Evolutionary conservation across 2,888 invertebrate genomes (phyloP).

Genomic region (Apotomis betuletana): DNA sequence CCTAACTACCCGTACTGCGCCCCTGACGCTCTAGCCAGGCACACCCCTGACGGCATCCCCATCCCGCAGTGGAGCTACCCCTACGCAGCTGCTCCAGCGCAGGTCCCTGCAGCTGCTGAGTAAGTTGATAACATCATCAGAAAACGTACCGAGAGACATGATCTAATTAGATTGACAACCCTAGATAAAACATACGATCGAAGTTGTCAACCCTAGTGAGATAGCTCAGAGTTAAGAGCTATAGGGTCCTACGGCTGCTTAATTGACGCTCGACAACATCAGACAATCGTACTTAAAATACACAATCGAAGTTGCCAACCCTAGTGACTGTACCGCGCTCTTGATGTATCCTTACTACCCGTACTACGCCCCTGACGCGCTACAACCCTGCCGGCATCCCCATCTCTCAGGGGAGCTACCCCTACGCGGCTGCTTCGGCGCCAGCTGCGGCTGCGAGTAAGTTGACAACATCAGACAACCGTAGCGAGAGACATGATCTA

Average conservation of each 20-base stretch:
- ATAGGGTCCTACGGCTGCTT: too few species aligned
- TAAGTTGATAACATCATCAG: constrained; percentile 46
- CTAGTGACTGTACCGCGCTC: too few species aligned
- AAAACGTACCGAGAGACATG: too few species aligned
- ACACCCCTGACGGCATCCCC: constrained; percentile 73
- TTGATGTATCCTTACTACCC: too few species aligned
- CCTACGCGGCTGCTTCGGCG: constrained; percentile 54
- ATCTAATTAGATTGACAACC: too few species aligned
- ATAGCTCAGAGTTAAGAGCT: too few species aligned
- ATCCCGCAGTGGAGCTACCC: constrained; percentile 75
- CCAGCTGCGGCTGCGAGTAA: constrained; percentile 60
- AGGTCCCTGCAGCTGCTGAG: constrained; percentile 61
- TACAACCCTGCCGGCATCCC: background rate
- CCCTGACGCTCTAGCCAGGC: constrained; percentile 69
- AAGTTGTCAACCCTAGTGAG: too few species aligned
- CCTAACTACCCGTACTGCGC: constrained; percentile 84
- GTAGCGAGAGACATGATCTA: too few species aligned
- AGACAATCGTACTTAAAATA: too few species aligned
- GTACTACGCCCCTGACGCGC: background rate
- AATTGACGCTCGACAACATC: too few species aligned
- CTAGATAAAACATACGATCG: too few species aligned
- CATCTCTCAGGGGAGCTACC: constrained; percentile 6
- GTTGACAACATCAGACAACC: constrained; percentile 36
- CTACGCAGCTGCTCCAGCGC: constrained; percentile 55
- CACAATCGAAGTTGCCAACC: too few species aligned